Evolutionary conservation across 2,888 invertebrate species (phyloP), one percentile per base, ranked within the genome.

Genomic region (Chymomyza amoena): DNA sequence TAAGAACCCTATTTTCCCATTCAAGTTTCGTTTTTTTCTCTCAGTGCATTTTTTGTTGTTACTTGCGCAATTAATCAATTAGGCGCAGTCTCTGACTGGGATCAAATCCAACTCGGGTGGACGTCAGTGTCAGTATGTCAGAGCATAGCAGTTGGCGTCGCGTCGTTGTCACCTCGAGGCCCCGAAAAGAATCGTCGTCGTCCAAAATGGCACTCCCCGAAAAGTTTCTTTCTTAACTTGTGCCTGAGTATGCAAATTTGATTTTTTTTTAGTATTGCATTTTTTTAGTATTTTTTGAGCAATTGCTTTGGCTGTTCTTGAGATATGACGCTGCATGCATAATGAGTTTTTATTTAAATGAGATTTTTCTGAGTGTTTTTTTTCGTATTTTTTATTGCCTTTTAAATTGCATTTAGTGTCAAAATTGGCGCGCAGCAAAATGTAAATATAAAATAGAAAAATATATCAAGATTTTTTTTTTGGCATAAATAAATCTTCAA

Each of bases 321-420:
- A 68, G 83, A 87, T 83, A 87, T 85, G 83, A 83, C 83, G 85
- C 83, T 81, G 83, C 83, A 83, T 83, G 87, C 87, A 83, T 83
- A 87, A 83, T 83, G 83, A 83, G 87, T 73, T 69, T 73, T 87
- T 80, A 83, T 83, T 83, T 80, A 87, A 83, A 83, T 83, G 79
- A 67, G 70, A 70, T 77, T 78, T 61, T 56, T 77, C 9, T 76
- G 65, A 70, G 83, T 75, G 52, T 54, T 54, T 54, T 54, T 52
- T 52, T 52, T 54, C 18, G 2, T 77, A 85, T 87, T 80, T 87
- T 85, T 83, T 83, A 83, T 83, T 83, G 87, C 79, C 75, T 83
- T 45, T 87, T 77, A 85, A 87, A 83, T 83, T 83, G 87, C 83
- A 83, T 80, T 83, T 87, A 83, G 83, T 87, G 83, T 87, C 83